Evolutionary conservation across 2,113 vertebrate genomes (phyloP), one percentile per base, ranked within the genome.

Genomic region (Maccullochella peelii): DNA sequence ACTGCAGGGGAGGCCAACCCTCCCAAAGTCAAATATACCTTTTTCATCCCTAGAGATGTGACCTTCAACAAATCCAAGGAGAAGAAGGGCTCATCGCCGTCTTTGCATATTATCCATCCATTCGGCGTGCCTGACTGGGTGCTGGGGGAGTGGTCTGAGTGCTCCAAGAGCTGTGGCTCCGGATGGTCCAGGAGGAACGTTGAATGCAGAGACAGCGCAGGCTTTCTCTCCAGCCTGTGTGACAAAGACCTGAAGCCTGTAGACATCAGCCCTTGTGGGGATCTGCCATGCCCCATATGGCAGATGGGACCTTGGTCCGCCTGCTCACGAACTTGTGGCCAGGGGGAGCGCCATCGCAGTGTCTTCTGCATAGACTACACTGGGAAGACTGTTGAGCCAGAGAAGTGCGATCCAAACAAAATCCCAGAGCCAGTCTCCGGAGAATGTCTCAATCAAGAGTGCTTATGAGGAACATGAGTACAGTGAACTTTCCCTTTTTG

Each of bases 121-220:
- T 94, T 97, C 68, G 88, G 96, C 42, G 94, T 92, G 0, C 93
- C 96, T 0, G 96, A 98, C 50, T 99, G 98, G 97, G 94, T 96
- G 1, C 89, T 97, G 70, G 97, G 98, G 0, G 97, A 99, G 86
- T 99, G 98, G 98, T 98, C 97, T 0, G 95, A 94, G 86, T 99
- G 98, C 84, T 98, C 97, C 12, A 97, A 97, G 89, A 98, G 95
- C 58, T 99, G 98, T 0, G 97, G 97, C 25, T 96, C 96, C 0
- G 97, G 97, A 67, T 98, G 98, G 98, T 98, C 97, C 88, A 93
- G 97, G 73, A 95, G 97, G 75, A 96, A 92, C 0, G 96, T 99
- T 71, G 97, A 99, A 23, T 99, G 97, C 90, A 90, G 89, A 54
- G 97, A 98, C 0, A 89, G 82, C 3, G 94, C 93, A 0, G 97